Conservation (phyloP, 92 coral and sea anemone genomes). For the Umimayanthus kanabou region DNA sequence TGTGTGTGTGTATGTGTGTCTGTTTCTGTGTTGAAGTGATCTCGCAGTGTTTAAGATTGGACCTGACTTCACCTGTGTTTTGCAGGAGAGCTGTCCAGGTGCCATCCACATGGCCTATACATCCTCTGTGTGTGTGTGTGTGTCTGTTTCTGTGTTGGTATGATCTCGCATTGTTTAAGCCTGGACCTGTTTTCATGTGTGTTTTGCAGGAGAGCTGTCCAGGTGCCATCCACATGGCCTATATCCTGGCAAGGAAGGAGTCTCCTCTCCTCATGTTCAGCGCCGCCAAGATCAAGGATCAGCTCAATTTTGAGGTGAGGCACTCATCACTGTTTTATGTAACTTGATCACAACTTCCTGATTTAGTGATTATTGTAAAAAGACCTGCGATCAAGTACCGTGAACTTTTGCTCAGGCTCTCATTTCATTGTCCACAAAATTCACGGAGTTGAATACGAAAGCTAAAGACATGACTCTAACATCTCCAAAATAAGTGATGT, state of each 20-base stretch:
- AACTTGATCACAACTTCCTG: no score
- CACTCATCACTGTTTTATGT: no score
- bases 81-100: slow-evolving; percentile 95
- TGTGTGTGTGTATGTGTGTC: background rate
- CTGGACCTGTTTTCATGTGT: background rate
- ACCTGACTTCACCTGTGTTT: background rate
- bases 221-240: slow-evolving; percentile 88
- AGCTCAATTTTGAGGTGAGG: slow-evolving; percentile 92
- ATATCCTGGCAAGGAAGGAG: slow-evolving; percentile 90
- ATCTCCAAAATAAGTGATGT: no score
- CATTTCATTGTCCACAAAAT: no score
- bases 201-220: slow-evolving; percentile 91
- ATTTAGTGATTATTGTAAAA: no score
- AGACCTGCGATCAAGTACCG: no score
- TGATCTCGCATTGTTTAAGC: no score
- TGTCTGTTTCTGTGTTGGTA: background rate
- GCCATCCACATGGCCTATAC: slow-evolving; percentile 89
- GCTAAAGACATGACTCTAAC: no score
- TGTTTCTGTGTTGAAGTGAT: no score
- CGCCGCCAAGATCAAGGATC: slow-evolving; percentile 91
- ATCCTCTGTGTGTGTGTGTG: background rate
- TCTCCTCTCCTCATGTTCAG: slow-evolving; percentile 94
- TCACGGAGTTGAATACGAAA: no score
- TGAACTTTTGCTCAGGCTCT: no score
- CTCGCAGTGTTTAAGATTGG: no score